A percentile compares a stretch with the other conserved stretches of the same genome.
Evolutionary conservation across 2,113 vertebrate genomes (phyloP).

Genomic region (Thunnus maccoyii): DNA sequence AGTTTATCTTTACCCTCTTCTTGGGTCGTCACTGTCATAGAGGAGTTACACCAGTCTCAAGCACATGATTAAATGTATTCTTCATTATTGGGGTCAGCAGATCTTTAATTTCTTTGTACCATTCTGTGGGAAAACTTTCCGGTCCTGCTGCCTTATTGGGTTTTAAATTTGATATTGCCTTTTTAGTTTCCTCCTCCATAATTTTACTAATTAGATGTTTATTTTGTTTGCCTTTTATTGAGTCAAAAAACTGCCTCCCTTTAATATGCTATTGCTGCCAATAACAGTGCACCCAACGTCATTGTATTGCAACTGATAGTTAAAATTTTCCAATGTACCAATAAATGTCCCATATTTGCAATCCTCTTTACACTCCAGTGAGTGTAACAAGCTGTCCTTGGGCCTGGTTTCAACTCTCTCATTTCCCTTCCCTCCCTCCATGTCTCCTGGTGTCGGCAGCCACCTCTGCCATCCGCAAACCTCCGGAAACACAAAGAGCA

Average conservation of each 20-base stretch:
- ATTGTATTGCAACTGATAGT: slow-evolving; percentile 37
- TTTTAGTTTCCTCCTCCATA: too few relatives aligned
- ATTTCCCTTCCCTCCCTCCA: slow-evolving; percentile 3
- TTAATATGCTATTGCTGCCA: slow-evolving; percentile 22
- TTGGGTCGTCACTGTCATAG: too few relatives aligned
- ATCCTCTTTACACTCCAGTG: slow-evolving; percentile 32
- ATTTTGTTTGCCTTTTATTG: too few relatives aligned
- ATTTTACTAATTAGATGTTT: too few relatives aligned
- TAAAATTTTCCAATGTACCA: slow-evolving; percentile 28
- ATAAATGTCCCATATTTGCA: slow-evolving; percentile 41
- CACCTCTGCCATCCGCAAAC: slow-evolving; percentile 41
- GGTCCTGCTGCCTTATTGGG: too few relatives aligned
- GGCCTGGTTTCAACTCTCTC: slow-evolving; percentile 28
- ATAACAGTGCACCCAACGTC: slow-evolving; percentile 3
- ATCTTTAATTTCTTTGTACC: too few relatives aligned
- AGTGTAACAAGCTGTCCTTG: slow-evolving; percentile 46
- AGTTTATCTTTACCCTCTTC: too few relatives aligned
- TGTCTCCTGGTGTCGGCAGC: slow-evolving; percentile 15
- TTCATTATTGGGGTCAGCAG: too few relatives aligned
- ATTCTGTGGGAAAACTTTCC: too few relatives aligned
- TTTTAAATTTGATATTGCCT: too few relatives aligned
- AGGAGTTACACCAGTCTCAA: too few relatives aligned
- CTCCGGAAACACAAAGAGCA: slow-evolving; percentile 53
- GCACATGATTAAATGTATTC: too few relatives aligned
- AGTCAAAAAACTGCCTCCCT: neutral